Evolutionary conservation across 2,113 vertebrate genomes (phyloP).

Genomic region (Craseonycteris thonglongyai): DNA sequence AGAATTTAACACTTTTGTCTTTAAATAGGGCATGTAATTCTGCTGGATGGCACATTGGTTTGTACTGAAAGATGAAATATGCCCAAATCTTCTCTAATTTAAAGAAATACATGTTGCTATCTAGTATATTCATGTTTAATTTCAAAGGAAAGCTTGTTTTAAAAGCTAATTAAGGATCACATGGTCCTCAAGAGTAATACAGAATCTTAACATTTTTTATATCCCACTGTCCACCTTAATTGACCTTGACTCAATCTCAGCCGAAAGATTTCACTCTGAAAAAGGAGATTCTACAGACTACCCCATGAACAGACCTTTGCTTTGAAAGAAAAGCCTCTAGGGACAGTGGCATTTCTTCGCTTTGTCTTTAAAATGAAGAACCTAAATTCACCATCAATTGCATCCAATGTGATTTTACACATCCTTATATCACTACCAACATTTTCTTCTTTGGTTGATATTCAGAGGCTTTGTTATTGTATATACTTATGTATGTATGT

Average conservation of each 20-base stretch:
- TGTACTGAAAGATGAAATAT: neutral
- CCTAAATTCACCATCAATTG: neutral
- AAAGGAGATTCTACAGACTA: neutral
- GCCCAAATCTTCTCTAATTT: neutral
- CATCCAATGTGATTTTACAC: neutral
- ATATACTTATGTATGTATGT: neutral
- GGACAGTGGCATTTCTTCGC: neutral
- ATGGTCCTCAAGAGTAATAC: neutral
- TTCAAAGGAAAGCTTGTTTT: neutral
- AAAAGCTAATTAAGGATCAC: neutral
- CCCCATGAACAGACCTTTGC: neutral
- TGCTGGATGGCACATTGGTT: neutral
- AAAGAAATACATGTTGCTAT: neutral
- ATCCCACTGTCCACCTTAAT: accelerated
- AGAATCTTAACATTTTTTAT: neutral
- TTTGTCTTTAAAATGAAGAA: neutral
- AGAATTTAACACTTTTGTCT: neutral
- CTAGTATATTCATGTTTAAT: neutral
- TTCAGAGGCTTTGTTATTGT: neutral
- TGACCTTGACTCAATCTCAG: neutral
- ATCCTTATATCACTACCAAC: neutral
- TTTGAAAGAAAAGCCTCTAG: neutral
- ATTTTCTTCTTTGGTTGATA: neutral
- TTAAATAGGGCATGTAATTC: neutral
- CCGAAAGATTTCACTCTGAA: neutral